Base-by-base conservation (phyloP, 2,113 vertebrate species). In the Solenodon paradoxus region DNA sequence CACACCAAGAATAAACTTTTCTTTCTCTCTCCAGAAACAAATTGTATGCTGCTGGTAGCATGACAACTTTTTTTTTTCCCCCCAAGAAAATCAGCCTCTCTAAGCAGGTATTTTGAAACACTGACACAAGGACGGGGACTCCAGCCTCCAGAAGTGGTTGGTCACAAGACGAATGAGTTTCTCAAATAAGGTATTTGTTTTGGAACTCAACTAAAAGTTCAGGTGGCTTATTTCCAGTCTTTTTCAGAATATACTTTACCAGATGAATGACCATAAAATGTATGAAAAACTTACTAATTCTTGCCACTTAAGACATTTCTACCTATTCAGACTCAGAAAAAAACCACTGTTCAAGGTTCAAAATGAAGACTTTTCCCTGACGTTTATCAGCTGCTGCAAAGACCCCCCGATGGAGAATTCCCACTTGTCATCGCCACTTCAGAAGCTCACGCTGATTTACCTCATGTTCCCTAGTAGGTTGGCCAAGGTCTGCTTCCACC, bases 371-470 rank as follows among this genome's bases (percentile, higher is more conserved):
- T 64, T n/a, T 9, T 1, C 24, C 53, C 38, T 66, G 63, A 35
- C 49, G 35, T 20, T 80, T 26, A 84, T 40, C 7, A 4, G 35
- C 64, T n/a, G 66, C 80, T 40, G 45, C 45, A 53, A 78, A 90
- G 69, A 64, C 5, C 5, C n/a, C 19, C 17, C 42, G 45, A 22
- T 15, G 24, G 17, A 78, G 49, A 85, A 88, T 4, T 78, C 42
- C 49, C 84, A 5, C 22, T 53, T 22, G 51, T 32, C 35, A 22
- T 12, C 49, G 38, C 53, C 49, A 15, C 42, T 24, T 35, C 15
- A 32, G 35, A 15, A 38, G 81, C 40, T 81, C 55, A 6, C 1
- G 7, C 30, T 0, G 0, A 49, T 38, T 80, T 68, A 12, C 20
- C 5, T 63, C 28, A 47, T 69, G 95, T 95, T 71, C 83, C 75